Evolutionary conservation across 2,888 invertebrate genomes (phyloP).

Genomic region (Bembecia ichneumoniformis): DNA sequence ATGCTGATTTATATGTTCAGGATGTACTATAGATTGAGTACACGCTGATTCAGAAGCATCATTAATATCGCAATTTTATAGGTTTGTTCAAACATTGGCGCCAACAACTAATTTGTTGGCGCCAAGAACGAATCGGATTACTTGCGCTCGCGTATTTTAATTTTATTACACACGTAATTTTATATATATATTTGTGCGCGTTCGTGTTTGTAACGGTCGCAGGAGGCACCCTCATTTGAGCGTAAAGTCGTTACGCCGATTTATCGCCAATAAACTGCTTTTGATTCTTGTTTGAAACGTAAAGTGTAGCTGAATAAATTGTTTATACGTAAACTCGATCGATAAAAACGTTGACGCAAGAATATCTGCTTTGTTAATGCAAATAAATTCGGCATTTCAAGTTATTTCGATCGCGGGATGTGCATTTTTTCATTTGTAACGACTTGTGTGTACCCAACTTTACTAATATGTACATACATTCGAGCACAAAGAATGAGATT

Average conservation of each 20-base stretch:
- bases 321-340: background rate
- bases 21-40: too few species aligned
- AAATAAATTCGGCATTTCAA: background rate
- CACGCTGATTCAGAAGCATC: too few species aligned
- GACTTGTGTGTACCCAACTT: background rate
- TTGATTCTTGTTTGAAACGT: slow-evolving; percentile 24
- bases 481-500: too few species aligned
- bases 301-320: slow-evolving; percentile 4
- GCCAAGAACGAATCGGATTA: slow-evolving; percentile 3
- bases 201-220: slow-evolving; percentile 16
- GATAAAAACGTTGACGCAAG: background rate
- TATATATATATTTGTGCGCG: slow-evolving; percentile 19
- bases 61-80: background rate
- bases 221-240: slow-evolving; percentile 13
- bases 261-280: slow-evolving; percentile 35
- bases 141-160: slow-evolving; percentile 17
- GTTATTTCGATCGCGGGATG: background rate
- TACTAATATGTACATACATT: background rate
- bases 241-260: slow-evolving; percentile 25
- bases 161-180: slow-evolving; percentile 32
- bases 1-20: too few species aligned
- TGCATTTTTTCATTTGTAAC: background rate
- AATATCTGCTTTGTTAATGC: background rate
- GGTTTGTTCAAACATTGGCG: slow-evolving; percentile 26
- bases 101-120: slow-evolving; percentile 14